phyloP scores from a whole-genome alignment of 1,140 invertebrate genomes.

The Drosophila aff. region DNA sequence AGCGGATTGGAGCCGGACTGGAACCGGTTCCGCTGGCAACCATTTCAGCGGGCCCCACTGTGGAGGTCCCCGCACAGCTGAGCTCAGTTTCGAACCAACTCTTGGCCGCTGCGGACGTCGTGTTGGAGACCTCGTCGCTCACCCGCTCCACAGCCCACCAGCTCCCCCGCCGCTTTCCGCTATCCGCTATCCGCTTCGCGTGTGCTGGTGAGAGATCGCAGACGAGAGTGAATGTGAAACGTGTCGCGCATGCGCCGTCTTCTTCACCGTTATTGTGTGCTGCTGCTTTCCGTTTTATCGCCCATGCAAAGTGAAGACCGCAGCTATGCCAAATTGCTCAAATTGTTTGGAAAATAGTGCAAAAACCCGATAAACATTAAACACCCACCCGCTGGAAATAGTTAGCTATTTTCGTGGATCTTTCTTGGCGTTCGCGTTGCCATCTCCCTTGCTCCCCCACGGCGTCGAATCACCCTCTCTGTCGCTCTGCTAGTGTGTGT shows the following conservation, averaged over 20 bases:
- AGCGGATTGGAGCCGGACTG: constrained; percentile 12
- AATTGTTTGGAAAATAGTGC: constrained; percentile 52
- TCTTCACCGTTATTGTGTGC: constrained; percentile 72
- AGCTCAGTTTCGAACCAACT: constrained; percentile 72
- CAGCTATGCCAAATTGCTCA: constrained; percentile 56
- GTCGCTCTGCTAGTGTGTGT: constrained; percentile 52
- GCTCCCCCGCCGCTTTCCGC: constrained; percentile 18
- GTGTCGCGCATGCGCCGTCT: constrained; percentile 77
- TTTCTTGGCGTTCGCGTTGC: constrained; percentile 50
- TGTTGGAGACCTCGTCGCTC: constrained; percentile 38
- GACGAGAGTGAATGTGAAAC: constrained; percentile 79
- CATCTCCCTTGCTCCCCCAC: constrained; percentile 66
- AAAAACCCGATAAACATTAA: constrained; percentile 35
- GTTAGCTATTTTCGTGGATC: constrained; percentile 39
- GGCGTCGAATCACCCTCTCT: constrained; percentile 36
- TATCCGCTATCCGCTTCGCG: constrained; percentile 18
- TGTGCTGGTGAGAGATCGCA: constrained; percentile 46
- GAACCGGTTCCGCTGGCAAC: constrained; percentile 61
- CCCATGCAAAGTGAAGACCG: constrained; percentile 61
- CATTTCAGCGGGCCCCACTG: constrained; percentile 36
- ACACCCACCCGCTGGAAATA: constrained; percentile 44
- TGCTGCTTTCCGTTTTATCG: constrained; percentile 44
- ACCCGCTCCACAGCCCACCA: constrained; percentile 15
- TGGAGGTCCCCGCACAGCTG: constrained; percentile 69
- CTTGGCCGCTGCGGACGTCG: constrained; percentile 67